Evolutionary conservation across 2,797 vertebrate genomes (phyloP).

Genomic region (Hippoglossus hippoglossus): DNA sequence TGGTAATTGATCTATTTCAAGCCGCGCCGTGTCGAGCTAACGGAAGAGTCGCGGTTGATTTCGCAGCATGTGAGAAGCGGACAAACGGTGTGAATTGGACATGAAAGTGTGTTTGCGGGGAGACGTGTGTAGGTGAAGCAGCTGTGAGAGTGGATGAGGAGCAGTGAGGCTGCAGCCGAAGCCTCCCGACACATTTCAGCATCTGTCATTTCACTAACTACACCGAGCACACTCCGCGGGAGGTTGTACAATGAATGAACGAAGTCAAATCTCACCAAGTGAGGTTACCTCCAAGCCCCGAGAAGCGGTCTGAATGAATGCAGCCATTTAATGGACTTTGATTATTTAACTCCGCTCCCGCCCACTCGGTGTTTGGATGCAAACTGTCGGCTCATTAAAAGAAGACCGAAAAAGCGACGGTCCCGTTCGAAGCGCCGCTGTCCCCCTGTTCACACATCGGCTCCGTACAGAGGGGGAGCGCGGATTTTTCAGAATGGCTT

Average conservation of each 20-base stretch:
- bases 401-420: not conserved
- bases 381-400: not conserved
- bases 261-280: no score
- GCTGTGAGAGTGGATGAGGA: conserved; percentile 18
- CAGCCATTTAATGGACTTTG: conserved; percentile 10
- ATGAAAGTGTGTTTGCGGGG: no score
- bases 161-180: not conserved
- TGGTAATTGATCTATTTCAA: conserved; percentile 20
- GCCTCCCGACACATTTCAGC: not conserved
- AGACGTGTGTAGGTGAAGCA: conserved; percentile 10
- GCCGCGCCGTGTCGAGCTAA: not conserved
- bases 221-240: no score
- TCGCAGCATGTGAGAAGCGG: not conserved
- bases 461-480: no score
- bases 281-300: not conserved
- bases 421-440: no score
- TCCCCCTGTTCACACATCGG: no score
- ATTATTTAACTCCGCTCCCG: not conserved
- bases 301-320: not conserved
- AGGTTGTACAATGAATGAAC: no score
- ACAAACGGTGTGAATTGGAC: no score
- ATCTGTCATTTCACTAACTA: conserved; percentile 1
- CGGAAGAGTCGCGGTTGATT: not conserved
- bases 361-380: not conserved
- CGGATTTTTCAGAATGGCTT: no score